A percentile compares a stretch with the other conserved stretches of the same genome.
Conservation (phyloP, 1,140 invertebrate genomes). For the Pinna nobilis region DNA sequence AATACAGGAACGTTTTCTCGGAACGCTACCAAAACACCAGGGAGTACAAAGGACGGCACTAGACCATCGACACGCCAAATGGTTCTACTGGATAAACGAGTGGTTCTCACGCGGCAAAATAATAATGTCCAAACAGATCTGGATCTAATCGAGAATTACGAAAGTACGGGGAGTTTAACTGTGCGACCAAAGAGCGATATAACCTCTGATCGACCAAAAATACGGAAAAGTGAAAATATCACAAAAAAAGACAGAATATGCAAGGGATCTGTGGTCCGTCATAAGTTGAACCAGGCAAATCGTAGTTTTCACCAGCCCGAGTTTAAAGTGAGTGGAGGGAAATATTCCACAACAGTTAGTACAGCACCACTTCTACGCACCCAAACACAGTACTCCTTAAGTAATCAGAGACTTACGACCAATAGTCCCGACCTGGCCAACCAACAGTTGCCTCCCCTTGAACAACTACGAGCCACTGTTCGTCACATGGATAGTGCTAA, state of each 20-base stretch:
- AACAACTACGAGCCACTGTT: conserved; percentile 59
- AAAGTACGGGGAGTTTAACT: conserved; percentile 63
- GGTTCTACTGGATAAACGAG: conserved; percentile 61
- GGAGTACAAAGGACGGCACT: conserved; percentile 21
- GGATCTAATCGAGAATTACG: conserved; percentile 52
- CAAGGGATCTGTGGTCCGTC: conserved; percentile 64
- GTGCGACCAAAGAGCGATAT: conserved; percentile 48
- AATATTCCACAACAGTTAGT: conserved; percentile 50
- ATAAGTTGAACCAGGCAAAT: conserved; percentile 49
- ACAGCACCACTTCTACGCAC: conserved; percentile 62
- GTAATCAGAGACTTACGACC: conserved; percentile 60
- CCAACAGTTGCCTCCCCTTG: conserved; percentile 58
- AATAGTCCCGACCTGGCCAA: conserved; percentile 63
- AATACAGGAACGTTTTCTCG: conserved; percentile 17
- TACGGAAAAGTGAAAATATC: conserved; percentile 32
- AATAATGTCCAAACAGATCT: conserved; percentile 58
- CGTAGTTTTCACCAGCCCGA: conserved; percentile 36
- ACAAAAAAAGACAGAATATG: conserved; percentile 63
- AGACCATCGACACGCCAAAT: conserved; percentile 48
- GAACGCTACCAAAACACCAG: conserved; percentile 41
- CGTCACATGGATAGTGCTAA: conserved; percentile 54
- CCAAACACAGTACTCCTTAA: conserved; percentile 67
- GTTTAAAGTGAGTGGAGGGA: conserved; percentile 61
- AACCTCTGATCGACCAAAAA: conserved; percentile 7
- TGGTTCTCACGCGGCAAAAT: conserved; percentile 54